Evolutionary conservation across 1,140 invertebrate species (phyloP).

Genomic region (Mactra quadrangularis): DNA sequence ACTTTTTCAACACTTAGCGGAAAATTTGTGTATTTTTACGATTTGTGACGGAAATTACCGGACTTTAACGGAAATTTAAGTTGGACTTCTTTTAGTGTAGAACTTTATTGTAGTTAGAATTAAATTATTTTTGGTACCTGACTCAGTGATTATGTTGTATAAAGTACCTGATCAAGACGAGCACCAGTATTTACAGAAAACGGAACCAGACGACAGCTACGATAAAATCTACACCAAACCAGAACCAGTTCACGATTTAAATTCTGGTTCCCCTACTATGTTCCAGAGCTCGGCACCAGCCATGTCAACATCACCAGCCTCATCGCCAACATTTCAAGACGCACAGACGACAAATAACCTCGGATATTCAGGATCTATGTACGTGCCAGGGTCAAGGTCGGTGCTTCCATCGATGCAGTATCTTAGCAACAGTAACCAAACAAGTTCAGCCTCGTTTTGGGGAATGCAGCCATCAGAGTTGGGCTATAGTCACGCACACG

Average conservation of each 20-base stretch:
- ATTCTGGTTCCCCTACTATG: constrained; percentile 44
- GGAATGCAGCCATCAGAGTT: constrained; percentile 46
- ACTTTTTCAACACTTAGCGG: too few species aligned
- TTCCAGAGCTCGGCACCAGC: constrained; percentile 41
- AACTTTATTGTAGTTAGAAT: too few species aligned
- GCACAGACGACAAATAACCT: constrained; percentile 51
- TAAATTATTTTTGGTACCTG: too few species aligned
- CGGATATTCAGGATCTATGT: constrained; percentile 57
- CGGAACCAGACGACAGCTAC: constrained; percentile 46
- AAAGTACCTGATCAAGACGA: constrained; percentile 48
- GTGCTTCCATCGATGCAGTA: constrained; percentile 62
- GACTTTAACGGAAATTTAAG: too few species aligned
- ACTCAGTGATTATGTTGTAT: constrained; percentile 54
- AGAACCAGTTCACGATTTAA: constrained; percentile 43
- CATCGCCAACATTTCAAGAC: constrained; percentile 40
- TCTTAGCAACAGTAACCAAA: constrained; percentile 47
- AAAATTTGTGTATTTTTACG: too few species aligned
- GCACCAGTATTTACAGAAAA: constrained; percentile 52
- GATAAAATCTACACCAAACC: constrained; percentile 50
- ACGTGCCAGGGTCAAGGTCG: constrained; percentile 55
- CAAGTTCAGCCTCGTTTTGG: constrained; percentile 57
- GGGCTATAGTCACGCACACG: constrained; percentile 38
- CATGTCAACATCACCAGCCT: constrained; percentile 36
- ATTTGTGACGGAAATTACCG: too few species aligned
- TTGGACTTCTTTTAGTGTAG: too few species aligned